Percentiles rank a stretch among this genome's conserved stretches.
Conservation (phyloP, 2,888 invertebrate species). For the Exocentrus adspersus region DNA sequence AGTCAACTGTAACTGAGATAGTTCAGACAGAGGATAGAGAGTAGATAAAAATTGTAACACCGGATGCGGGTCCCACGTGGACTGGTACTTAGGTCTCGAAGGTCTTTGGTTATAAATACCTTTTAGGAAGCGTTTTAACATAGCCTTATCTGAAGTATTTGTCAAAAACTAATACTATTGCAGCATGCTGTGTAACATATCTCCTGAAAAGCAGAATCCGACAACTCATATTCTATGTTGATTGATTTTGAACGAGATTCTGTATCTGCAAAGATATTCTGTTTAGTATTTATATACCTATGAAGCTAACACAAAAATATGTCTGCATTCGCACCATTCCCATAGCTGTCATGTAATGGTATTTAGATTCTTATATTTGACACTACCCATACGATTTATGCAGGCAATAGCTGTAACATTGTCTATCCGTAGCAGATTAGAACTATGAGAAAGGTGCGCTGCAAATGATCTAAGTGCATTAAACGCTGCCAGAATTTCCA, state of each 20-base stretch:
- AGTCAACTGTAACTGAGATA: too few species aligned
- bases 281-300: conserved; percentile 26
- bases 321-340: conserved; percentile 27
- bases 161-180: too few species aligned
- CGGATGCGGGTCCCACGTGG: too few species aligned
- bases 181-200: too few species aligned
- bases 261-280: conserved; percentile 26
- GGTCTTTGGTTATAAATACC: too few species aligned
- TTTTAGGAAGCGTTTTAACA: too few species aligned
- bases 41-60: too few species aligned
- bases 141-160: too few species aligned
- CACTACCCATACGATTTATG: conserved; percentile 39
- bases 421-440: conserved; percentile 40
- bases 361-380: conserved; percentile 35
- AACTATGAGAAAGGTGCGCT: conserved; percentile 20
- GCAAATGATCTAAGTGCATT: conserved; percentile 43
- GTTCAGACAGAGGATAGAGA: too few species aligned
- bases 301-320: conserved; percentile 24
- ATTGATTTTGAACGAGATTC: conserved; percentile 9
- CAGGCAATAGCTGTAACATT: conserved; percentile 38
- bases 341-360: conserved; percentile 40
- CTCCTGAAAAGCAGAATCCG: conserved; percentile 22
- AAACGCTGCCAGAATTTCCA: conserved; percentile 44
- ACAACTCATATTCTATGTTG: conserved; percentile 24
- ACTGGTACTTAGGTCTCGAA: too few species aligned